phyloP scores from a whole-genome alignment of 2,888 invertebrate species.

The Amaurobius ferox region DNA sequence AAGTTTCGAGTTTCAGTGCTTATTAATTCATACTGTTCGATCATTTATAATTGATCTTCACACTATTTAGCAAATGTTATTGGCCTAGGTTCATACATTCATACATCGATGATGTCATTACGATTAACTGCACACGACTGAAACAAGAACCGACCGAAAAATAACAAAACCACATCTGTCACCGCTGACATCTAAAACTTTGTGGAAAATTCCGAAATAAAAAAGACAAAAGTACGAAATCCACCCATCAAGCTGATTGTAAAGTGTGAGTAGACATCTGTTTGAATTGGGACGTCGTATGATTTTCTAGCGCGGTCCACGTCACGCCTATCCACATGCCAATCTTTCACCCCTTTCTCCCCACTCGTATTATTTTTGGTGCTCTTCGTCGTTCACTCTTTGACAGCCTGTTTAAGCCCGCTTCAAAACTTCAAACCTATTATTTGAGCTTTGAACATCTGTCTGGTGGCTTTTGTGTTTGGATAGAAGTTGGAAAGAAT shows the following conservation, averaged over 20 bases:
- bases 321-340: conserved; percentile 49
- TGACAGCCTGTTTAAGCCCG: conserved; percentile 31
- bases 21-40: too few relatives aligned
- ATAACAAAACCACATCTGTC: not conserved
- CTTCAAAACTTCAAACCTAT: conserved; percentile 9
- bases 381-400: conserved; percentile 29
- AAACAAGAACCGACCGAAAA: too few relatives aligned
- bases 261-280: conserved; percentile 39
- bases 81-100: too few relatives aligned
- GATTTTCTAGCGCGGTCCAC: conserved; percentile 43
- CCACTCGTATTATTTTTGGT: conserved; percentile 3
- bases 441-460: not conserved
- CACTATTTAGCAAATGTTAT: too few relatives aligned
- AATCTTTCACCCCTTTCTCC: conserved; percentile 2
- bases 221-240: conserved; percentile 20
- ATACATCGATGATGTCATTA: too few relatives aligned
- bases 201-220: not conserved
- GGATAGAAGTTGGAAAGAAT: not conserved
- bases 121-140: too few relatives aligned
- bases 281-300: conserved; percentile 50
- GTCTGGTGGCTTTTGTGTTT: conserved; percentile 4
- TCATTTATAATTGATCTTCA: too few relatives aligned
- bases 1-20: too few relatives aligned
- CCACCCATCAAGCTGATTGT: conserved; percentile 13
- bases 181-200: not conserved